Evolutionary conservation across 2,797 vertebrate species (phyloP).

Genomic region (Sorex maritimensis): DNA sequence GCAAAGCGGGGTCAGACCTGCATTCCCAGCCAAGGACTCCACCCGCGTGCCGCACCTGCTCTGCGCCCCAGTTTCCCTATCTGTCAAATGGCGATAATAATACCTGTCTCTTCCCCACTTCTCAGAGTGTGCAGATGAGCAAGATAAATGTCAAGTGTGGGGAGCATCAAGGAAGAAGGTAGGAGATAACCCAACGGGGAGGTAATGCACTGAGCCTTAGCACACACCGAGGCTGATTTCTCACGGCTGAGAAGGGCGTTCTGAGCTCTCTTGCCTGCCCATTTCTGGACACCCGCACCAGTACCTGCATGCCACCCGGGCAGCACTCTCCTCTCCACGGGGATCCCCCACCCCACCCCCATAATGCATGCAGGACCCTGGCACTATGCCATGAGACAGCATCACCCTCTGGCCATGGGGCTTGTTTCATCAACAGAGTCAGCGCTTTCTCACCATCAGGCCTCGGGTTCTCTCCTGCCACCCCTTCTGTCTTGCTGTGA

Average conservation of each 20-base stretch:
- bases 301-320: background rate
- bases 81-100: constrained; percentile 66
- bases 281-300: background rate
- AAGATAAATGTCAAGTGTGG: constrained; percentile 56
- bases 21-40: constrained; percentile 47
- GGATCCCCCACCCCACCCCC: background rate
- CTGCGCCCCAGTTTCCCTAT: constrained; percentile 71
- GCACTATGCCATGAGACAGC: background rate
- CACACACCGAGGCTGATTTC: background rate
- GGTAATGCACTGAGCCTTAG: background rate
- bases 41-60: constrained; percentile 41
- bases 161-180: constrained; percentile 48
- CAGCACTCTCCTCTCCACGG: background rate
- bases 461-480: background rate
- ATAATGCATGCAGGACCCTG: background rate
- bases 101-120: constrained; percentile 68
- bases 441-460: background rate
- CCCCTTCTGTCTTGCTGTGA: constrained; percentile 45
- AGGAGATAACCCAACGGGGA: background rate
- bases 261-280: background rate
- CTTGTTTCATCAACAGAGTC: background rate
- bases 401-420: background rate
- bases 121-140: constrained; percentile 67
- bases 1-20: background rate
- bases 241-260: fast-evolving